phyloP scores from a whole-genome alignment of 2,888 invertebrate species.

The Gastracanthus pulcherrimus region DNA sequence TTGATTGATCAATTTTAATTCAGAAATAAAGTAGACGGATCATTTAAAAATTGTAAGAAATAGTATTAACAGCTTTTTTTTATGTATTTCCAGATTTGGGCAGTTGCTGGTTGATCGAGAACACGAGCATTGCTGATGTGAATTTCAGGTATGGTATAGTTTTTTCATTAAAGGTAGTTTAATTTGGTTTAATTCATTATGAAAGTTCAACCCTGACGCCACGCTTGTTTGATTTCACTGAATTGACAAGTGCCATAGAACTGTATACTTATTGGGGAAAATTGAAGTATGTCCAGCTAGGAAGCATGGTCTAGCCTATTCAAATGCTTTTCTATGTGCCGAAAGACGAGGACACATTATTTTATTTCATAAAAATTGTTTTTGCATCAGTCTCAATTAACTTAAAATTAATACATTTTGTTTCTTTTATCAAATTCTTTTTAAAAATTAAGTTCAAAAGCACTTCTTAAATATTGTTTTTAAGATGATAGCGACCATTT shows the following conservation, averaged over 20 bases:
- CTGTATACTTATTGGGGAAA: constrained; percentile 45
- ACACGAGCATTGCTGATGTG: background rate
- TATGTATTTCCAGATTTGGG: constrained; percentile 57
- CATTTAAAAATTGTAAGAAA: background rate
- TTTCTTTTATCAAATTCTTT: background rate
- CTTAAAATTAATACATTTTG: background rate
- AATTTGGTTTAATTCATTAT: background rate
- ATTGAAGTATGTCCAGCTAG: constrained; percentile 50
- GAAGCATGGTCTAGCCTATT: constrained; percentile 51
- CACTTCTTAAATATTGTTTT: too few species aligned
- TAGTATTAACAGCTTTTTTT: constrained; percentile 30
- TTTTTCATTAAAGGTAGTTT: background rate
- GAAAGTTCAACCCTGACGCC: constrained; percentile 53
- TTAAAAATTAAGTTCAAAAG: too few species aligned
- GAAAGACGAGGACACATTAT: constrained; percentile 45
- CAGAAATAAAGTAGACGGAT: constrained; percentile 8
- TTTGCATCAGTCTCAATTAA: background rate
- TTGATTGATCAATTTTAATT: background rate
- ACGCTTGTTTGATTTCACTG: constrained; percentile 47
- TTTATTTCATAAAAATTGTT: background rate
- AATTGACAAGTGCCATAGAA: constrained; percentile 53
- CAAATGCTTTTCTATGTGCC: constrained; percentile 47
- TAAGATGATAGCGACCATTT: too few species aligned
- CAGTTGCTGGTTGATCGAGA: constrained; percentile 50
- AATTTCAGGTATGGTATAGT: constrained; percentile 39